Percentiles rank a stretch among this genome's conserved stretches.
Conservation (phyloP, 1,140 invertebrate species). For the Leptinotarsa defecta region DNA sequence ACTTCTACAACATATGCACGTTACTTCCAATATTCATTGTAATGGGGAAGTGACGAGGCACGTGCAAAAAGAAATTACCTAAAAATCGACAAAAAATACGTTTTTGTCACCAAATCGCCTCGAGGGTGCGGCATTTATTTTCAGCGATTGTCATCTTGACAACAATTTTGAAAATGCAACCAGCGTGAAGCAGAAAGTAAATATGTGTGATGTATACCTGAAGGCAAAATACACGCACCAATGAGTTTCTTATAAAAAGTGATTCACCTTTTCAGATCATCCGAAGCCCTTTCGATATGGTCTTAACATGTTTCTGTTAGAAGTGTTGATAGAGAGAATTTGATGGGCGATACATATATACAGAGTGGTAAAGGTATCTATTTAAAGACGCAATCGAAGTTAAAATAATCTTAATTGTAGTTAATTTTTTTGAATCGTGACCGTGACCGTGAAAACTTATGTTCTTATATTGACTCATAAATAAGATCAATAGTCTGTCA, state of each 20-base stretch:
- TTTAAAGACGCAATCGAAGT: too few relatives aligned
- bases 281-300: background rate
- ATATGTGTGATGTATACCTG: slow-evolving; percentile 30
- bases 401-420: too few relatives aligned
- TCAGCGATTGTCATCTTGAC: slow-evolving; percentile 36
- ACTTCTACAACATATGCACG: too few relatives aligned
- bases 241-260: slow-evolving; percentile 1
- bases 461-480: too few relatives aligned
- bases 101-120: slow-evolving; percentile 16
- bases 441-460: too few relatives aligned
- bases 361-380: too few relatives aligned
- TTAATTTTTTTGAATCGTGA: too few relatives aligned
- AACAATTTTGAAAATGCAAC: slow-evolving; percentile 31
- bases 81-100: slow-evolving; percentile 24
- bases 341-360: background rate
- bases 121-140: slow-evolving; percentile 20
- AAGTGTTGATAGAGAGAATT: background rate
- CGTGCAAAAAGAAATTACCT: slow-evolving; percentile 33
- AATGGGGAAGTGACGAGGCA: slow-evolving; percentile 15
- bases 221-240: slow-evolving; percentile 12
- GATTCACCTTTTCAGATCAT: slow-evolving; percentile 18
- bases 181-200: slow-evolving; percentile 31
- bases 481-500: too few relatives aligned
- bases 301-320: background rate
- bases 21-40: background rate